A percentile compares a stretch with the other conserved stretches of the same genome.
phyloP scores from a whole-genome alignment of 2,888 invertebrate genomes.

The Hemaris fuciformis region DNA sequence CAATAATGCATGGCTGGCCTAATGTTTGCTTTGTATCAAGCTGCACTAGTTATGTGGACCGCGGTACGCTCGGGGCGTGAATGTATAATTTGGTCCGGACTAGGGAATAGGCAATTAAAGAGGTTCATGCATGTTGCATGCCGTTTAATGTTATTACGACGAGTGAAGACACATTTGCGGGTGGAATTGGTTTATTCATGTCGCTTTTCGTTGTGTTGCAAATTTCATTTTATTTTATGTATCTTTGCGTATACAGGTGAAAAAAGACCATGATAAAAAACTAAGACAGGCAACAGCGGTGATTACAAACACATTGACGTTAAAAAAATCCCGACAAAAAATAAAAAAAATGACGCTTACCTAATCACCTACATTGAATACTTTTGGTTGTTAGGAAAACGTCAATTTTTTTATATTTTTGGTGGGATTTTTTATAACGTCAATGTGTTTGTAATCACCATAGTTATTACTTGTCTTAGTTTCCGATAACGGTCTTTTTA shows the following conservation, averaged over 20 bases:
- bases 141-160: conserved; percentile 36
- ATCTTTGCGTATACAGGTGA: not conserved
- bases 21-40: conserved; percentile 79
- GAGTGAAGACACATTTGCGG: not conserved
- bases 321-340: too few species aligned
- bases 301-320: too few species aligned
- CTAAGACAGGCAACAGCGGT: too few species aligned
- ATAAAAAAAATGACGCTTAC: too few species aligned
- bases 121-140: conserved; percentile 74
- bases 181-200: not conserved
- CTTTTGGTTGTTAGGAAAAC: too few species aligned
- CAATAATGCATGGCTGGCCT: conserved; percentile 80
- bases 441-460: too few species aligned
- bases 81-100: conserved; percentile 70
- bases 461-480: too few species aligned
- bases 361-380: too few species aligned
- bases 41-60: conserved; percentile 73
- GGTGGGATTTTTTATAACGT: too few species aligned
- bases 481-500: too few species aligned
- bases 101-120: conserved; percentile 75
- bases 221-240: not conserved
- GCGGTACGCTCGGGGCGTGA: conserved; percentile 71
- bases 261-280: too few species aligned
- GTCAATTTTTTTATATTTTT: too few species aligned
- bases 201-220: not conserved